phyloP scores from a whole-genome alignment of 53 echinoderm and acorn worm species.

The Glandiceps talaboti region DNA sequence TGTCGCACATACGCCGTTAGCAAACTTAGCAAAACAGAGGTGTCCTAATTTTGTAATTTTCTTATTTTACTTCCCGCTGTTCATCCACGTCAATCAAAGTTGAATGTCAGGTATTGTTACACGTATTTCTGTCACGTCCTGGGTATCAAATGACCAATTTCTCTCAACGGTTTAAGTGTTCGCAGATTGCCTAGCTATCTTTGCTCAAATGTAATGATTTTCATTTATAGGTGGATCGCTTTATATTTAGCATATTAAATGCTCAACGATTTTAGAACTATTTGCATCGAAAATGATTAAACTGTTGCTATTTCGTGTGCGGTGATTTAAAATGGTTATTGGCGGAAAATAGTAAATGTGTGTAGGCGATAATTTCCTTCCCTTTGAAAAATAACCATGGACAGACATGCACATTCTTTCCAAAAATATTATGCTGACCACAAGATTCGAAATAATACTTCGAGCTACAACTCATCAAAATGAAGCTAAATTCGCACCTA shows the following conservation, averaged over 20 bases:
- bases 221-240: neutral
- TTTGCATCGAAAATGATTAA: neutral
- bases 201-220: neutral
- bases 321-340: too few species aligned
- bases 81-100: neutral
- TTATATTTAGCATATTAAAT: neutral
- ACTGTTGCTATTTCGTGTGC: too few species aligned
- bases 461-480: too few species aligned
- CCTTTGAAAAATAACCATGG: too few species aligned
- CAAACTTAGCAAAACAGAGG: neutral
- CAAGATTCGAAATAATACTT: too few species aligned
- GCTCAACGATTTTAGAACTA: neutral
- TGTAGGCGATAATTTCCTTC: too few species aligned
- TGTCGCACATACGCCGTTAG: neutral
- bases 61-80: neutral
- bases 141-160: neutral
- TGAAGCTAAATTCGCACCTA: too few species aligned
- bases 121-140: neutral
- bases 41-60: neutral
- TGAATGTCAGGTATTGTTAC: neutral
- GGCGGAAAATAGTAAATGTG: too few species aligned
- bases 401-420: too few species aligned
- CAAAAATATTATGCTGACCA: too few species aligned
- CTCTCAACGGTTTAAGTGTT: neutral
- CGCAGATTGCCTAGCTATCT: neutral